Evolutionary conservation across 2,888 invertebrate species (phyloP), one percentile per base, ranked within the genome.

Genomic region (Pantelozetes paolii): DNA sequence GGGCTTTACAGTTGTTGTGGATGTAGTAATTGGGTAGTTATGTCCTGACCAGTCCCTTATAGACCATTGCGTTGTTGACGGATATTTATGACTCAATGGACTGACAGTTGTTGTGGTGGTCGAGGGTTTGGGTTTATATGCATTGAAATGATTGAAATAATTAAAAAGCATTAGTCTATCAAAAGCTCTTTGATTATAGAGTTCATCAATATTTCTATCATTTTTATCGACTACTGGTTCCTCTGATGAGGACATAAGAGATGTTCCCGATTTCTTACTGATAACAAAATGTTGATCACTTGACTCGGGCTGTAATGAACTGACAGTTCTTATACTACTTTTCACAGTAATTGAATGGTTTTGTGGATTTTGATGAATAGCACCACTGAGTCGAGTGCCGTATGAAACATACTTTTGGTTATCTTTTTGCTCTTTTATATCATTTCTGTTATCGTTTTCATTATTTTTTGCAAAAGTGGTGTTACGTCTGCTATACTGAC

Each of bases 121-220:
- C 26, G 64, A 3, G 11, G 40, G 8, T 13, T 9, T 36, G 8
- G 32, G 30, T 30, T 64, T 64, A 8, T 36, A 6, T 36, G 36
- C 6, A 36, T 64, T 64, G 15, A 64, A n/a, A 36, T 36, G 28
- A 40, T 64, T 64, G 11, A 36, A 64, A 36, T 64, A 64, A 64
- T 64, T 64, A 36, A 64, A 64, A n/a, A 64, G 36, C 36, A 40
- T 5, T 64, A 64, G 20, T 64, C 64, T 64, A 20, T 64, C 64
- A 8, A n/a, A 64, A 64, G n/a, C 36, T 64, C 64, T 18, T 20
- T 64, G 64, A n/a, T 64, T 64, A 36, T 64, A 36, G 20, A 64
- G 40, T 36, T 64, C 20, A n/a, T 64, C 64, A 20, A 20, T n/a
- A 64, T 13, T 64, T 9, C 3, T 64, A 30, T 64, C 64, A 20